Conservation (phyloP, 1,140 invertebrate genomes). For the Megalopta genalis region DNA sequence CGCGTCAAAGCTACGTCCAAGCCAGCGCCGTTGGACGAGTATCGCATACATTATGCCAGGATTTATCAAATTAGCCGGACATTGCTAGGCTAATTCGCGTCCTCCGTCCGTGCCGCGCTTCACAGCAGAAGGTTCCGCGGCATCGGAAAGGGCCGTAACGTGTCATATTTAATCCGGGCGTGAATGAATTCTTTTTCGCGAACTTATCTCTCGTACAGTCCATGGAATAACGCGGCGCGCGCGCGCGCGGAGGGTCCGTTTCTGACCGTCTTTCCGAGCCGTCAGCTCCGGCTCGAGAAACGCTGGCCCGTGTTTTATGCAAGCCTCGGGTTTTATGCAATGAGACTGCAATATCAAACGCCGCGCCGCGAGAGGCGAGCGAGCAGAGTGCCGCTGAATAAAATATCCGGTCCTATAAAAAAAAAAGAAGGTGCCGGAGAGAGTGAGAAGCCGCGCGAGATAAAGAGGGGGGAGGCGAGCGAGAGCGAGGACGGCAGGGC, state of each 20-base stretch:
- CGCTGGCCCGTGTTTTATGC: constrained; percentile 57
- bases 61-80: too few species aligned
- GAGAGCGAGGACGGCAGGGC: background rate
- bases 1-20: too few species aligned
- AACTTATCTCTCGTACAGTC: constrained; percentile 3
- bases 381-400: constrained; percentile 62
- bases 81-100: background rate
- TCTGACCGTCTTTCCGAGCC: constrained; percentile 22
- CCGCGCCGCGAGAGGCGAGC: constrained; percentile 52
- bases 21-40: too few species aligned
- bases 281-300: constrained; percentile 17
- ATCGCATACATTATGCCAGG: too few species aligned
- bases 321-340: constrained; percentile 64
- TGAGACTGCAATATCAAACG: constrained; percentile 66
- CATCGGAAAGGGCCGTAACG: background rate
- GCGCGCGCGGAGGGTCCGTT: background rate
- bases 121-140: background rate
- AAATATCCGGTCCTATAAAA: constrained; percentile 46
- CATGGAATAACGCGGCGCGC: background rate
- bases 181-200: constrained; percentile 19
- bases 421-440: background rate
- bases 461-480: too few species aligned
- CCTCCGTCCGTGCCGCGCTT: background rate
- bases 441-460: background rate
- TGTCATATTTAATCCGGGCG: constrained; percentile 12